Evolutionary conservation across 2,113 vertebrate species (phyloP).

Genomic region (Serilophus lunatus): DNA sequence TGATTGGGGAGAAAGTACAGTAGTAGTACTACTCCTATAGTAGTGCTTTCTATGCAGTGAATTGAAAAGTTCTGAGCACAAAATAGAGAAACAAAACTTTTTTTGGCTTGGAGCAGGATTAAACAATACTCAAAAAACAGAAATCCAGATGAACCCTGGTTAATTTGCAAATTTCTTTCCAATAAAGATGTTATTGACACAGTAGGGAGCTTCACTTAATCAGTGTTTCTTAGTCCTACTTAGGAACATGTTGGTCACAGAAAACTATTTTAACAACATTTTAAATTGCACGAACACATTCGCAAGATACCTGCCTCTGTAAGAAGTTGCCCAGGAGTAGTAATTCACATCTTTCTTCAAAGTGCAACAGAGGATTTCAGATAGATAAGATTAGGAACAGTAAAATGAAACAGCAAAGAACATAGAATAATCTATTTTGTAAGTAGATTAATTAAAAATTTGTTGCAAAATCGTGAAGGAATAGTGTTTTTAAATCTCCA

Average conservation of each 20-base stretch:
- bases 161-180: not conserved
- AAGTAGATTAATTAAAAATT: not conserved
- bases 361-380: not conserved
- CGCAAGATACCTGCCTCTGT: conserved; percentile 4
- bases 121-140: not conserved
- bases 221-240: not conserved
- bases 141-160: not conserved
- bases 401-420: not conserved
- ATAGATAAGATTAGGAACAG: not conserved
- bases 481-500: not conserved
- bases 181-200: not conserved
- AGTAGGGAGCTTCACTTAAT: not conserved
- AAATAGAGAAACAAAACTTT: not conserved
- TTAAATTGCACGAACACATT: not conserved
- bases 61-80: not conserved
- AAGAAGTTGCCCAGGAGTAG: conserved; percentile 1
- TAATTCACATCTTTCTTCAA: not conserved
- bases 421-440: not conserved
- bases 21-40: no score
- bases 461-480: not conserved
- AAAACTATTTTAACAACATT: conserved; percentile 24
- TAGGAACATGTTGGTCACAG: conserved; percentile 2
- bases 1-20: not conserved
- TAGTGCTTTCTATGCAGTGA: not conserved
- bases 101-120: not conserved